Percentiles rank a stretch among this genome's conserved stretches.
Conservation (phyloP, 2,113 vertebrate species). For the Aspidoscelis tigris region DNA sequence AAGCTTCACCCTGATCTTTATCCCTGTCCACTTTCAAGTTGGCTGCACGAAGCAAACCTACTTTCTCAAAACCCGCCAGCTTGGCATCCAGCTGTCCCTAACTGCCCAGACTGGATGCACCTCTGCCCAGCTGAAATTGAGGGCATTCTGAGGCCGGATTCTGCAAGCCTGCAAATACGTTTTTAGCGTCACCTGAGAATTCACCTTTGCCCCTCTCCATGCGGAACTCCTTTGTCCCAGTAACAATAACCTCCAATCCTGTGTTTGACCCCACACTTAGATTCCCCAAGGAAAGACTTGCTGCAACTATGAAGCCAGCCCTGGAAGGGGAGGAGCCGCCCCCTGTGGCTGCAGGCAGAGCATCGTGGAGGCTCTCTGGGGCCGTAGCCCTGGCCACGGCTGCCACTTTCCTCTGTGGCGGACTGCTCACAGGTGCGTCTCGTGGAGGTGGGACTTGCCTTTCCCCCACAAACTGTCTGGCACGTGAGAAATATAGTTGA, state of each 20-base stretch:
- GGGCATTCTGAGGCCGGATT: no score
- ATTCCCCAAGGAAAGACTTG: conserved; percentile 58
- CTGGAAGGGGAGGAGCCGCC: conserved; percentile 6
- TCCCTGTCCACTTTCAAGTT: no score
- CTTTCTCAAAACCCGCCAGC: no score
- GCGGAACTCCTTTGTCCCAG: neutral
- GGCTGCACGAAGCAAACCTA: no score
- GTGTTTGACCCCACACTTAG: conserved; percentile 12
- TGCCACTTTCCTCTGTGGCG: conserved; percentile 45
- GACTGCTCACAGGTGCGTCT: conserved; percentile 76
- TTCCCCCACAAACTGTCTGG: no score
- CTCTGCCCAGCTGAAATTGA: no score
- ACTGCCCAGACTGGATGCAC: no score
- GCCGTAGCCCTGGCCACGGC: neutral
- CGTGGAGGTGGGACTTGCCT: rapidly evolving
- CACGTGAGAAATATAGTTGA: no score
- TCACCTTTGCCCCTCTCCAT: neutral
- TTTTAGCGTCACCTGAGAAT: neutral
- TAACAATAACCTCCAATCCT: neutral
- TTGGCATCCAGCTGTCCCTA: no score
- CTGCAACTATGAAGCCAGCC: conserved; percentile 21
- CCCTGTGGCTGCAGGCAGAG: rapidly evolving
- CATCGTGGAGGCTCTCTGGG: conserved; percentile 19
- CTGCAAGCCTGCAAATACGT: no score
- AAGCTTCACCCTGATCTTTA: no score